phyloP scores from a whole-genome alignment of 2,888 invertebrate species.

The Ceratothoa steindachneri region DNA sequence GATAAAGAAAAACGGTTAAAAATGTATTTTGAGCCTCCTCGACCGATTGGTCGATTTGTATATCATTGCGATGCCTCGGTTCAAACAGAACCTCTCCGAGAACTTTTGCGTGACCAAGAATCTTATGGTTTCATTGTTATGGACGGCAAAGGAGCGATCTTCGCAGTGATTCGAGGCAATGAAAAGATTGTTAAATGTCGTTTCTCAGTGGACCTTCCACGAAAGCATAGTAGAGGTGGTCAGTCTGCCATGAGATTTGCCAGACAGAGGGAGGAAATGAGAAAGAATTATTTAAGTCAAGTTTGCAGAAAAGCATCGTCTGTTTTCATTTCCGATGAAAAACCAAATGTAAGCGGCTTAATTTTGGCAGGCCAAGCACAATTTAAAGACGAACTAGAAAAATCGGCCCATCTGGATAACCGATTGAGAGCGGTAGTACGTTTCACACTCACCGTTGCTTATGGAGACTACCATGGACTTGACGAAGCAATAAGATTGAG shows the following conservation, averaged over 20 bases:
- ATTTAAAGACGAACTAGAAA: constrained; percentile 61
- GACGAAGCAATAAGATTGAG: constrained; percentile 19
- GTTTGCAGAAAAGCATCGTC: constrained; percentile 60
- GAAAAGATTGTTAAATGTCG: constrained; percentile 61
- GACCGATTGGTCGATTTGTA: constrained; percentile 61
- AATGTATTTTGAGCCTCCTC: constrained; percentile 62
- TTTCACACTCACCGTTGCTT: constrained; percentile 14
- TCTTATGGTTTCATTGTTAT: constrained; percentile 62
- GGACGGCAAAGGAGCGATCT: constrained; percentile 61
- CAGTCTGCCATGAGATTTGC: constrained; percentile 62
- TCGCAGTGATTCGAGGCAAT: constrained; percentile 60
- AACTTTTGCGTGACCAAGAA: constrained; percentile 59
- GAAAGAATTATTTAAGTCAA: constrained; percentile 61
- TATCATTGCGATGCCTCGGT: constrained; percentile 61
- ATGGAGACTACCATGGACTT: constrained; percentile 19
- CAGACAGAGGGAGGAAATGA: constrained; percentile 60
- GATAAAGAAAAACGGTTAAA: constrained; percentile 63
- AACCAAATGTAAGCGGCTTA: constrained; percentile 58
- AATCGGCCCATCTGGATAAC: constrained; percentile 52
- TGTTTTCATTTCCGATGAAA: constrained; percentile 57
- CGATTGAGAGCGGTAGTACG: constrained; percentile 10
- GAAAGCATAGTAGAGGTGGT: constrained; percentile 62
- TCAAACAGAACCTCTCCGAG: constrained; percentile 54
- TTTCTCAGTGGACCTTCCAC: constrained; percentile 60
- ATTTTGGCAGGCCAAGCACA: constrained; percentile 61